phyloP scores from a whole-genome alignment of 2,797 vertebrate genomes.

The Sitta carolinensis region DNA sequence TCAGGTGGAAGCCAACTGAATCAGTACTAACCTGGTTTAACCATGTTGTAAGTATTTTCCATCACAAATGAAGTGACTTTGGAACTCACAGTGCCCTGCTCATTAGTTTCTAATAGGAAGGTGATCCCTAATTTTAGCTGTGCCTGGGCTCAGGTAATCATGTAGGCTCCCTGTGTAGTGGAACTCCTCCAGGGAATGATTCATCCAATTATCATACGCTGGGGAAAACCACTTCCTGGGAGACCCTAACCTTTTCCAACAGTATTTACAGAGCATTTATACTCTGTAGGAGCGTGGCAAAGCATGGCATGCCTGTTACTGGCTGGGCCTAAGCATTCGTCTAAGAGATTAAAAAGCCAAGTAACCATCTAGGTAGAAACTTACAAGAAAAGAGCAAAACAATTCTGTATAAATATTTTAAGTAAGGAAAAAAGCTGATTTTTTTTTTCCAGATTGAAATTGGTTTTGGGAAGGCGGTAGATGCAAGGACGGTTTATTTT shows the following conservation, averaged over 20 bases:
- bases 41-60: not conserved
- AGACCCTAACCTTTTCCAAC: not conserved
- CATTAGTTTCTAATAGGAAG: conserved; percentile 10
- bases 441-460: not conserved
- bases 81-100: not conserved
- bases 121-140: not conserved
- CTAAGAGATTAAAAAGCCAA: not conserved
- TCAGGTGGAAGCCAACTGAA: not conserved
- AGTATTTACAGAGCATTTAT: not conserved
- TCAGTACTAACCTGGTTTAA: not conserved
- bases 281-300: not conserved
- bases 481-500: not conserved
- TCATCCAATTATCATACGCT: not conserved
- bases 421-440: not conserved
- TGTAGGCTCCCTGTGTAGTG: not conserved
- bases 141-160: not conserved
- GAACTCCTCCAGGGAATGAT: conserved; percentile 11
- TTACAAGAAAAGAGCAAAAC: not conserved
- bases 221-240: not conserved
- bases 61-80: not conserved
- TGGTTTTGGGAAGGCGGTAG: not conserved
- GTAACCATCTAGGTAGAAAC: not conserved
- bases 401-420: not conserved
- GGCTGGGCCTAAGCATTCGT: not conserved
- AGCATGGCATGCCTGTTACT: not conserved